Conservation (phyloP, 2,888 invertebrate genomes). For the Xanthia togata region DNA sequence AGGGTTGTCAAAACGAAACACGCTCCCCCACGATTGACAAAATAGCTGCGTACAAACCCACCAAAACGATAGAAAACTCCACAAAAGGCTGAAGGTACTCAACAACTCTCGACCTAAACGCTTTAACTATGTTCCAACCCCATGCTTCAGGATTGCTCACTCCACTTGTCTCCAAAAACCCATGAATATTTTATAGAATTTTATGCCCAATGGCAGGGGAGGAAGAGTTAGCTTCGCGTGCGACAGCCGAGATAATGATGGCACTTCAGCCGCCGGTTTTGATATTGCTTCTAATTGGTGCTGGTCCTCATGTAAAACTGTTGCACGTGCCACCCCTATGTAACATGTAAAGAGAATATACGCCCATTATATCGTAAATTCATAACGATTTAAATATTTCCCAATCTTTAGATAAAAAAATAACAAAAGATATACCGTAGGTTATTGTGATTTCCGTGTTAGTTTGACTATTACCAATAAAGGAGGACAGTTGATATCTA, state of each 20-base stretch:
- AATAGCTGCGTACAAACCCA: constrained; percentile 84
- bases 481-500: constrained; percentile 19
- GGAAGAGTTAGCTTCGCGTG: constrained; percentile 80
- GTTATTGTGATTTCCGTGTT: constrained; percentile 1
- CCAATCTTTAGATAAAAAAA: constrained; percentile 23
- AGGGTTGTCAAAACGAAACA: constrained; percentile 84
- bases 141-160: constrained; percentile 89
- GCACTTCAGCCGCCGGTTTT: constrained; percentile 88
- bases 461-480: not conserved
- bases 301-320: constrained; percentile 88
- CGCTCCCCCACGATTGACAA: constrained; percentile 87
- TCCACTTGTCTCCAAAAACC: constrained; percentile 90
- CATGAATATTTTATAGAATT: constrained; percentile 84
- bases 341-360: constrained; percentile 63
- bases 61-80: constrained; percentile 88
- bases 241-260: constrained; percentile 86
- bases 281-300: constrained; percentile 89
- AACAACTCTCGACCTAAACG: constrained; percentile 88
- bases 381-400: constrained; percentile 25
- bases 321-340: constrained; percentile 88
- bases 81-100: constrained; percentile 88
- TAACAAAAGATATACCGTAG: constrained; percentile 14
- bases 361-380: constrained; percentile 49
- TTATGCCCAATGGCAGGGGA: constrained; percentile 76
- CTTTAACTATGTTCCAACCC: constrained; percentile 90